Conservation (phyloP, 2,888 invertebrate species). For the Caenorhabditis sp. region DNA sequence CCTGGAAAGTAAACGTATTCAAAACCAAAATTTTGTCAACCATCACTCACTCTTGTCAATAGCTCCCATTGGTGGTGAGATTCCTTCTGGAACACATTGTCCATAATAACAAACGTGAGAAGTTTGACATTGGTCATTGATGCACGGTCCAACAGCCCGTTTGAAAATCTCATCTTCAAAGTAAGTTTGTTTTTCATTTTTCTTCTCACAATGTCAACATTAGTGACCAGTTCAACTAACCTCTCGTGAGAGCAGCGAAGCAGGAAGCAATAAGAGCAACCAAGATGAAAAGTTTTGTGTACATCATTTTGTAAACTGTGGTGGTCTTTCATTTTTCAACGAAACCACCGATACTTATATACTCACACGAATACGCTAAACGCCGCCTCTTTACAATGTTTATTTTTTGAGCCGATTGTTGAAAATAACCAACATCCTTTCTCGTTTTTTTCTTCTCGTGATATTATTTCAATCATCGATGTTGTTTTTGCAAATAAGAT, state of each 20-base stretch:
- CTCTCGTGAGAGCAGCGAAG: background rate
- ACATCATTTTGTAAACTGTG: background rate
- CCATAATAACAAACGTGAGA: constrained; percentile 49
- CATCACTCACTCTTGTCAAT: background rate
- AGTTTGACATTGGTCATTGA: constrained; percentile 45
- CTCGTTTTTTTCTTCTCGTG: background rate
- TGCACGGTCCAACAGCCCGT: constrained; percentile 53
- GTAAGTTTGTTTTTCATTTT: too few species aligned
- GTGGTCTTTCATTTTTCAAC: background rate
- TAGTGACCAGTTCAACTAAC: background rate
- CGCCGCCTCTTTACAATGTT: background rate
- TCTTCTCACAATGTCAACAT: background rate
- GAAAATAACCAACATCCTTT: background rate
- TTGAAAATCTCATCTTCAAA: constrained; percentile 45
- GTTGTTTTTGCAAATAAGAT: background rate
- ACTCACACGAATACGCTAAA: background rate
- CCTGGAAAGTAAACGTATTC: constrained; percentile 18
- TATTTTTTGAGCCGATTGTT: background rate
- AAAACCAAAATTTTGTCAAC: background rate
- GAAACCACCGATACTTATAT: background rate
- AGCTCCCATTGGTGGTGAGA: constrained; percentile 47
- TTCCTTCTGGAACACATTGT: constrained; percentile 49
- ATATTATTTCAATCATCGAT: background rate
- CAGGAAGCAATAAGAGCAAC: background rate
- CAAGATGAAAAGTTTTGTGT: background rate